Conservation (phyloP, 2,113 vertebrate genomes). For the Phrynosoma blainvillii region DNA sequence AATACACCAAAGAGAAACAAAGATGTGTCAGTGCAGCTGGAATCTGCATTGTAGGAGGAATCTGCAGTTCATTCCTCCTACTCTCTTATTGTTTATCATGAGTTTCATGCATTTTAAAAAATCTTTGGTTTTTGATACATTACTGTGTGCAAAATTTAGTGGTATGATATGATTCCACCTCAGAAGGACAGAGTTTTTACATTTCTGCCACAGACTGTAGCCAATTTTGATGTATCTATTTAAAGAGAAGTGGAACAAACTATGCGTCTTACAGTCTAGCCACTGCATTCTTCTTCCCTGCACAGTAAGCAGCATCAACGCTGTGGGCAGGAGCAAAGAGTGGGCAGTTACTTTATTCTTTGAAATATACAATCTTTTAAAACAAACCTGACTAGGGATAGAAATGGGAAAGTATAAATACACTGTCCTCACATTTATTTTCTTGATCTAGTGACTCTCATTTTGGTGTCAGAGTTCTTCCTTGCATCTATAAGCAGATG, state of each 20-base stretch:
- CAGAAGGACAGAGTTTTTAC: not conserved
- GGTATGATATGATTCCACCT: not conserved
- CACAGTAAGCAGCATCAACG: not conserved
- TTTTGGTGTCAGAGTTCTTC: not conserved
- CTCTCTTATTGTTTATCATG: not conserved
- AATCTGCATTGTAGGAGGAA: not conserved
- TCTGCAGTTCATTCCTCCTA: not conserved
- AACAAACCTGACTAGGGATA: not conserved
- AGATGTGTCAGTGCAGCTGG: not conserved
- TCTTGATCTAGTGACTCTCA: not conserved
- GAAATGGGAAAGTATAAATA: not conserved
- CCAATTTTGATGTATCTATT: not conserved
- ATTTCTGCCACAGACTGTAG: not conserved
- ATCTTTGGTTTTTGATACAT: not conserved
- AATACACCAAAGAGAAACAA: not conserved
- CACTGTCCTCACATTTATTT: not conserved
- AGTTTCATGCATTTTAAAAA: not conserved
- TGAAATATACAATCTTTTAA: not conserved
- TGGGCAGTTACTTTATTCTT: not conserved
- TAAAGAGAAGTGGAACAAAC: not conserved
- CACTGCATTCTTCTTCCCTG: not conserved
- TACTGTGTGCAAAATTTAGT: not conserved
- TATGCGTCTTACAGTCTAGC: not conserved
- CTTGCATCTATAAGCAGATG: not conserved
- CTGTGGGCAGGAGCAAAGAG: not conserved